Evolutionary conservation across 2,797 vertebrate species (phyloP).

Genomic region (Basileuterus tristriatus): DNA sequence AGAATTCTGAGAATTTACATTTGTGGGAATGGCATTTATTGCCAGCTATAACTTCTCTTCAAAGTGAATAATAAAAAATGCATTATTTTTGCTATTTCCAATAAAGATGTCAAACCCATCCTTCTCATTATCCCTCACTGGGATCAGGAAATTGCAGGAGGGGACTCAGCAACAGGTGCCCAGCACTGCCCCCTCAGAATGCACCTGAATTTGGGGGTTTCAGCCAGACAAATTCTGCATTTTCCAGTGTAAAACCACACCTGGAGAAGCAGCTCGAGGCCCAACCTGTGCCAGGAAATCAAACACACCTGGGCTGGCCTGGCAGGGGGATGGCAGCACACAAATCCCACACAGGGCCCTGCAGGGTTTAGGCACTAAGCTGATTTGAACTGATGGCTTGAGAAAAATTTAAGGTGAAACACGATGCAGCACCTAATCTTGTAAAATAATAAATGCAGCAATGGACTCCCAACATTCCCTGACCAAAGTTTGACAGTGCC

Average conservation of each 20-base stretch:
- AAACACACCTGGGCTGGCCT: neutral
- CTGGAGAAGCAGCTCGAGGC: rapidly evolving
- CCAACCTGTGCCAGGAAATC: rapidly evolving
- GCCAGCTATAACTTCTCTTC: neutral
- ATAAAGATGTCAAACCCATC: neutral
- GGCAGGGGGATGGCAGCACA: neutral
- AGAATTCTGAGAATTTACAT: neutral
- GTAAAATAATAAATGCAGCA: constrained; percentile 10
- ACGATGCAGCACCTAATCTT: neutral
- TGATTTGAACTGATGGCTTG: neutral
- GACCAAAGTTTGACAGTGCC: constrained; percentile 14
- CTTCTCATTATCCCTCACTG: rapidly evolving
- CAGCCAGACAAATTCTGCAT: neutral
- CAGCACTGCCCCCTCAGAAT: neutral
- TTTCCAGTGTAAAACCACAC: neutral
- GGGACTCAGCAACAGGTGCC: neutral
- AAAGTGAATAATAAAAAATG: neutral
- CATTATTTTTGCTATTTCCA: neutral
- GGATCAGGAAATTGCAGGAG: neutral
- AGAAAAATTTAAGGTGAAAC: neutral
- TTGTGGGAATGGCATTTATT: neutral
- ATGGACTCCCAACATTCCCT: neutral
- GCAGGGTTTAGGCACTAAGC: neutral
- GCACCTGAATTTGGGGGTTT: neutral
- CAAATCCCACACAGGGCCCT: neutral